Percentiles rank a stretch among this genome's conserved stretches.
phyloP scores from a whole-genome alignment of 1,140 invertebrate genomes.

The Drosophila funebris region DNA sequence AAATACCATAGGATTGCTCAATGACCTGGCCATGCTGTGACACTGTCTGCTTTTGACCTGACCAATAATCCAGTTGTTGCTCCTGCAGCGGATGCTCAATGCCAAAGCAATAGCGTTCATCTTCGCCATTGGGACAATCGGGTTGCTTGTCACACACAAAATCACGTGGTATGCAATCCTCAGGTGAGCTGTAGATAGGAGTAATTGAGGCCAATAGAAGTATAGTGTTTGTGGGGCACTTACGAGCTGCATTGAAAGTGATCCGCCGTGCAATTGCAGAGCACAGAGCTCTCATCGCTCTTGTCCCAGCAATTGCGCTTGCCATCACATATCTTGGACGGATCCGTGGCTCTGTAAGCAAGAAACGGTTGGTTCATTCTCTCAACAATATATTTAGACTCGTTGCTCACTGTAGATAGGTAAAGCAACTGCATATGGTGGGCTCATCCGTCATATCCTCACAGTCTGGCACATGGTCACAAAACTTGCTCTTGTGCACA shows the following conservation, averaged over 20 bases:
- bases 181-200: constrained; percentile 52
- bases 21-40: constrained; percentile 85
- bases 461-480: constrained; percentile 88
- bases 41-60: constrained; percentile 32
- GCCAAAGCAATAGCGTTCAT: constrained; percentile 86
- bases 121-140: constrained; percentile 89
- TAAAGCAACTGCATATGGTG: constrained; percentile 86
- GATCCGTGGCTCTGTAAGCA: constrained; percentile 85
- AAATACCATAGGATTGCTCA: constrained; percentile 85
- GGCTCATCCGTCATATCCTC: constrained; percentile 90
- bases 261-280: constrained; percentile 86
- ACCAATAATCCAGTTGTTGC: constrained; percentile 52
- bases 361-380: background rate
- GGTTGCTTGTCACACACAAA: constrained; percentile 89
- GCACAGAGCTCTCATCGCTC: constrained; percentile 89
- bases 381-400: background rate
- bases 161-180: constrained; percentile 87
- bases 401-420: constrained; percentile 85
- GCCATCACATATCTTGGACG: constrained; percentile 90
- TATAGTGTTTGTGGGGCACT: constrained; percentile 13
- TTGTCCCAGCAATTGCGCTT: constrained; percentile 91
- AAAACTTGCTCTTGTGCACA: constrained; percentile 88
- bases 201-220: background rate
- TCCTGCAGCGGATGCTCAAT: constrained; percentile 70
- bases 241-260: constrained; percentile 85